Evolutionary conservation across 2,113 vertebrate species (phyloP).

Genomic region (Tichodroma muraria): DNA sequence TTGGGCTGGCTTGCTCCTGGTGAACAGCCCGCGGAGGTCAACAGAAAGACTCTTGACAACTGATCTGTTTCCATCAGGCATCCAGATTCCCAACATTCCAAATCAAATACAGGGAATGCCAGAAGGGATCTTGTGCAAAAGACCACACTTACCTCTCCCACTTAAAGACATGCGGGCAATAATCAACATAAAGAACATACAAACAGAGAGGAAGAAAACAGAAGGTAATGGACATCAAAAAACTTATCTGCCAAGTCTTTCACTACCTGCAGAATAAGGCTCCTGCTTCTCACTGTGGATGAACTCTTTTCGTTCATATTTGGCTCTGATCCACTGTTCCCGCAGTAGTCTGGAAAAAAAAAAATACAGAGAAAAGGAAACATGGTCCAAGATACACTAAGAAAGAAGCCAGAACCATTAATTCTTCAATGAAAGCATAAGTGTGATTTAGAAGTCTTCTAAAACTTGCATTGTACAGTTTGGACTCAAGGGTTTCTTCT

Average conservation of each 20-base stretch:
- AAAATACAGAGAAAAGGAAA: not conserved
- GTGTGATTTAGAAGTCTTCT: not conserved
- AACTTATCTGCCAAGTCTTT: not conserved
- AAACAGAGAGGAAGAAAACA: not conserved
- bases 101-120: not conserved
- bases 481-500: not conserved
- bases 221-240: not conserved
- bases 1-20: not conserved
- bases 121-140: not conserved
- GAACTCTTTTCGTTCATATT: slow-evolving; percentile 93
- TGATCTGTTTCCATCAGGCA: not conserved
- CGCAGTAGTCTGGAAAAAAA: slow-evolving; percentile 82
- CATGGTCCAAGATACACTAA: not conserved
- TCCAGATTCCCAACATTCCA: not conserved
- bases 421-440: not conserved
- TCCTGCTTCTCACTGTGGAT: slow-evolving; percentile 90
- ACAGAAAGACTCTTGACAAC: not conserved
- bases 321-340: slow-evolving; percentile 96
- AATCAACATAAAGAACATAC: not conserved
- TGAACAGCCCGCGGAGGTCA: not conserved
- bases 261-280: slow-evolving; percentile 91
- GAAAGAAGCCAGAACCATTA: not conserved
- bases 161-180: rapidly evolving
- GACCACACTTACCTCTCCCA: not conserved
- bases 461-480: not conserved